phyloP scores from a whole-genome alignment of 2,113 vertebrate species.

The Candoia aspera region DNA sequence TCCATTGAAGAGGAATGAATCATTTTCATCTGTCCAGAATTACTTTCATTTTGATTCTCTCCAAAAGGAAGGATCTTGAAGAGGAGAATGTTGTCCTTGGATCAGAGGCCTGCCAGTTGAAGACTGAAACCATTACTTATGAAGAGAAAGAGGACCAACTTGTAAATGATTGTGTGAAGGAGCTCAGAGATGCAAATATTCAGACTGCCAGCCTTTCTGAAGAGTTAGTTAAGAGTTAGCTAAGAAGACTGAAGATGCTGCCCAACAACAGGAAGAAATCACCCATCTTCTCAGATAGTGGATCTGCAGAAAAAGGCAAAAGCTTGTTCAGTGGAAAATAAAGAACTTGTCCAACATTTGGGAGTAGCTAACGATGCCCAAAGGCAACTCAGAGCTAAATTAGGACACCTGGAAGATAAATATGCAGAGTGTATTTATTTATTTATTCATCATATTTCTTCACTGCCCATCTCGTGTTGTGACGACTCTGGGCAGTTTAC shows the following conservation, averaged over 20 bases:
- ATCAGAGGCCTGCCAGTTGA: constrained; percentile 92
- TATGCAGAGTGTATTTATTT: constrained; percentile 94
- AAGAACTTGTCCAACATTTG: constrained; percentile 93
- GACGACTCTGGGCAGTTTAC: too few relatives aligned
- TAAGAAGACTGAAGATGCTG: constrained; percentile 92
- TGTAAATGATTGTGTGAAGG: constrained; percentile 96
- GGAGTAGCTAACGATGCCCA: constrained; percentile 97
- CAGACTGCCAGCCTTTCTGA: constrained; percentile 90
- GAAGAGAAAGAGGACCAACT: constrained; percentile 97
- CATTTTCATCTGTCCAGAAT: constrained; percentile 81
- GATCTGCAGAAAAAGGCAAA: constrained; percentile 98
- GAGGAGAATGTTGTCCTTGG: constrained; percentile 93
- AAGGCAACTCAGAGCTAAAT: constrained; percentile 93
- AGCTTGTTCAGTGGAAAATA: constrained; percentile 92
- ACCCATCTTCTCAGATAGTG: constrained; percentile 95
- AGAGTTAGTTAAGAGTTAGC: constrained; percentile 91
- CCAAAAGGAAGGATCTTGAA: constrained; percentile 94
- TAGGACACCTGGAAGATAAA: constrained; percentile 94
- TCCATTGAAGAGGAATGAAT: constrained; percentile 90
- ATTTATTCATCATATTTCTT: too few relatives aligned
- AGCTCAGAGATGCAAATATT: constrained; percentile 90
- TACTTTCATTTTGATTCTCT: constrained; percentile 93
- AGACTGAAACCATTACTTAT: constrained; percentile 94
- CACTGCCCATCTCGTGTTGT: too few relatives aligned
- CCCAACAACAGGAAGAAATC: constrained; percentile 97